A percentile compares a stretch with the other conserved stretches of the same genome.
These are phyloP conservation scores for Phortica variegata DNA, from an alignment of 1,140 invertebrate genomes.

Conservation along the genomic window DNA sequence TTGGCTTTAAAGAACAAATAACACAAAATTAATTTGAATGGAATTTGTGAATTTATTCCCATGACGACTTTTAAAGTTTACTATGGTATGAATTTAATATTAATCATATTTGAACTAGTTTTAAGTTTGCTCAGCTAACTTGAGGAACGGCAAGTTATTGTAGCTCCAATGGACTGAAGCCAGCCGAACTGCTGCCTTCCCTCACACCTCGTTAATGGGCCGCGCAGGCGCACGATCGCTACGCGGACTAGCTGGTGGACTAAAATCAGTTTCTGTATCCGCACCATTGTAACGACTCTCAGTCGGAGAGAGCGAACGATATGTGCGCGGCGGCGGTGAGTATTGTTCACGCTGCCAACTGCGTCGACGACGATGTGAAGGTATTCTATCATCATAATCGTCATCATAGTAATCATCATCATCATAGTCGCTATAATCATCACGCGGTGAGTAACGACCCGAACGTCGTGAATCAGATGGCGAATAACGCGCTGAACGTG, in stretches of 20 bases:
- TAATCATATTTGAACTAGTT: conserved; percentile 54
- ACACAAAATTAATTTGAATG: too few relatives aligned
- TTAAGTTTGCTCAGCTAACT: conserved; percentile 35
- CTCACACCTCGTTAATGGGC: conserved; percentile 36
- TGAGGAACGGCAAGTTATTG: background rate
- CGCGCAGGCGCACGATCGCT: conserved; percentile 18
- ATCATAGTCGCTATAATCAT: conserved; percentile 35
- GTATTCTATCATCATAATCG: conserved; percentile 36
- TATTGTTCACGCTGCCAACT: conserved; percentile 35
- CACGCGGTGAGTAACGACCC: conserved; percentile 27
- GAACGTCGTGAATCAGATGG: conserved; percentile 20
- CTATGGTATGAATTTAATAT: too few relatives aligned
- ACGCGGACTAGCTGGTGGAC: conserved; percentile 46
- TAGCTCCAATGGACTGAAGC: conserved; percentile 6
- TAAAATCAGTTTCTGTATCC: conserved; percentile 55
- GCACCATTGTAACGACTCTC: conserved; percentile 54
- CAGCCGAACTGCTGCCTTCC: conserved; percentile 4
- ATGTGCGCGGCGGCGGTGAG: conserved; percentile 39
- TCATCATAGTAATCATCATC: conserved; percentile 38
- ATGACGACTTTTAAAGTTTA: too few relatives aligned
- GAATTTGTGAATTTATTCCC: too few relatives aligned
- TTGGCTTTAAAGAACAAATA: too few relatives aligned
- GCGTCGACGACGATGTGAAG: conserved; percentile 22
- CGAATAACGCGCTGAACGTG: conserved; percentile 22
- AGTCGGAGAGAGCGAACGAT: conserved; percentile 49